A percentile compares a stretch with the other conserved stretches of the same genome.
Conservation (phyloP, 2,113 vertebrate species). For the Ranitomeya variabilis region DNA sequence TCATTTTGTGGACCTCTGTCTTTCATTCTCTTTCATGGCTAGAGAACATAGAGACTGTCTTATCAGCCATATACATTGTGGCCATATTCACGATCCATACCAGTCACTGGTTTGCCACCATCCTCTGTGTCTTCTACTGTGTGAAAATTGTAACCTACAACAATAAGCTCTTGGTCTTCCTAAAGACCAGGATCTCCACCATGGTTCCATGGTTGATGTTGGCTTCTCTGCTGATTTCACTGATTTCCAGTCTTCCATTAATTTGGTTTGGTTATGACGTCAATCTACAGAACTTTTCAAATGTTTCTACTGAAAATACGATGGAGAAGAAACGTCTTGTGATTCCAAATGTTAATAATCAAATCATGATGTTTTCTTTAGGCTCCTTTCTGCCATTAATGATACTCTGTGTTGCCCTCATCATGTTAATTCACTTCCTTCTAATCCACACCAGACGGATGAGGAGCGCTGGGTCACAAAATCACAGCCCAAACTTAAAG, state of each 20-base stretch:
- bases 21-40: not conserved
- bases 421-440: not conserved
- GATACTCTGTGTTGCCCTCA: not conserved
- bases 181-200: not conserved
- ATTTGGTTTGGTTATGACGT: not conserved
- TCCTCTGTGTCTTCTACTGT: slow-evolving; percentile 63
- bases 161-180: not conserved
- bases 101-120: slow-evolving; percentile 58
- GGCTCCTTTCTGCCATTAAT: not conserved
- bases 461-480: not conserved
- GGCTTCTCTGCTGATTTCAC: not conserved
- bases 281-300: not conserved
- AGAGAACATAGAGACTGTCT: not conserved
- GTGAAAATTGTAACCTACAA: slow-evolving; percentile 54
- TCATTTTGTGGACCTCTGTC: not conserved
- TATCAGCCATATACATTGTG: not conserved
- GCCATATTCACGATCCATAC: not conserved
- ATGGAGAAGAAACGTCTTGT: not conserved
- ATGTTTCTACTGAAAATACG: not conserved
- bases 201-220: not conserved
- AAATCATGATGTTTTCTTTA: no score
- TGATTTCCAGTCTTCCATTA: not conserved
- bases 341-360: not conserved
- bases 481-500: not conserved
- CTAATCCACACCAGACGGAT: not conserved